Conservation (phyloP, 2,888 invertebrate genomes). For the Melieria omissa region DNA sequence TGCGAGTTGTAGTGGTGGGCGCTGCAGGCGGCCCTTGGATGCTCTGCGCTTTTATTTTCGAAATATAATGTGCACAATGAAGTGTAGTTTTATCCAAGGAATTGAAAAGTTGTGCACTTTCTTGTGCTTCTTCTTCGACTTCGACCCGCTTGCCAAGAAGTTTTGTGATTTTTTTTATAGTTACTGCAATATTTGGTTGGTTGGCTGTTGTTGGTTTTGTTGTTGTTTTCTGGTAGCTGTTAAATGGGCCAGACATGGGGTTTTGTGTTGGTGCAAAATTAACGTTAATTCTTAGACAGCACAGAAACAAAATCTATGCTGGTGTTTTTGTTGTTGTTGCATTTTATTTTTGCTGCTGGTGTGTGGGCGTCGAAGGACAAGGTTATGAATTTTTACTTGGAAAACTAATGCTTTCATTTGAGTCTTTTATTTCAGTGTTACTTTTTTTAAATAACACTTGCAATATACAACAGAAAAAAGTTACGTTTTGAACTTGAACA, state of each 20-base stretch:
- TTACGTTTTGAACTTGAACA: too few relatives aligned
- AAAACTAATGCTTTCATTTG: too few relatives aligned
- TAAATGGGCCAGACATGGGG: neutral
- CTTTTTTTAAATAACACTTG: too few relatives aligned
- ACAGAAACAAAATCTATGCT: conserved; percentile 1
- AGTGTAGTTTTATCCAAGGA: conserved; percentile 61
- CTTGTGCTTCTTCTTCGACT: too few relatives aligned
- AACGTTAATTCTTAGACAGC: neutral
- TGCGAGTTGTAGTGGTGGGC: conserved; percentile 3
- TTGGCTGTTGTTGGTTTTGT: neutral
- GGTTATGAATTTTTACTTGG: neutral
- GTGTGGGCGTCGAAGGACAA: neutral
- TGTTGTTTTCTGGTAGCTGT: too few relatives aligned
- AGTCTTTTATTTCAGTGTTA: too few relatives aligned
- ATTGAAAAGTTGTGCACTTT: conserved; percentile 50
- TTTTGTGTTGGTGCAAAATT: conserved; percentile 15
- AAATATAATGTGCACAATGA: conserved; percentile 61
- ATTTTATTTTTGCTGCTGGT: too few relatives aligned
- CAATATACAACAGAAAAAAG: too few relatives aligned
- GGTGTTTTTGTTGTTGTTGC: too few relatives aligned
- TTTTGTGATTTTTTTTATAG: neutral
- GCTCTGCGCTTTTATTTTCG: conserved; percentile 46
- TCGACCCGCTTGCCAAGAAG: neutral
- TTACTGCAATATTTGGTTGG: neutral
- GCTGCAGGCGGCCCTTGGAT: conserved; percentile 33